phyloP scores from a whole-genome alignment of 2,113 vertebrate genomes.

The Psilopsiagon aymara region DNA sequence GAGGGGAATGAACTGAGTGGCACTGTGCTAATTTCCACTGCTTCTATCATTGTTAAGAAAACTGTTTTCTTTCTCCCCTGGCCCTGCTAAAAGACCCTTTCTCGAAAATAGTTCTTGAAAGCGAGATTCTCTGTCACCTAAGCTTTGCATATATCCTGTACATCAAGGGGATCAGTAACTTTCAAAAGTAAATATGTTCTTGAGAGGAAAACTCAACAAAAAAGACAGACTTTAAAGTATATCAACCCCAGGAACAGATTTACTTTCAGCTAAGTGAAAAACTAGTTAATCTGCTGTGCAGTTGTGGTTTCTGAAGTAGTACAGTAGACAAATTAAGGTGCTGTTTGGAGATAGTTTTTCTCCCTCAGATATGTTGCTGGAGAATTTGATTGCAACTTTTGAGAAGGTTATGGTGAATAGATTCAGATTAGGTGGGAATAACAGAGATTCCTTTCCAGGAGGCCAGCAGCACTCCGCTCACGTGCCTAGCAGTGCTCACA shows the following conservation, averaged over 20 bases:
- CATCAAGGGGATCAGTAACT: neutral
- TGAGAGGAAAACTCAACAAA: conserved; percentile 3
- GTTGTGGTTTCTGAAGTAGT: neutral
- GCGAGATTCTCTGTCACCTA: neutral
- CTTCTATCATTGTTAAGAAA: neutral
- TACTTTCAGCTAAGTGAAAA: conserved; percentile 15
- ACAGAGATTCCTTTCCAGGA: neutral
- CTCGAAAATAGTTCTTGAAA: neutral
- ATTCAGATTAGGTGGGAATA: neutral
- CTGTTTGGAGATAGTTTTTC: neutral
- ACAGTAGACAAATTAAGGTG: neutral
- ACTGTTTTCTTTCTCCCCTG: neutral
- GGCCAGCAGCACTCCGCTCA: neutral
- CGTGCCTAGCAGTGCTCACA: neutral
- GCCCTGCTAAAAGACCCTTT: neutral
- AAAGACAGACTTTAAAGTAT: neutral
- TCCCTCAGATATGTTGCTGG: neutral
- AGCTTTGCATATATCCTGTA: neutral
- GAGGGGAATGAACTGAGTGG: neutral
- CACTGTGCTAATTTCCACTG: neutral
- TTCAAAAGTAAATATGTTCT: neutral
- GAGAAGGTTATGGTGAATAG: neutral
- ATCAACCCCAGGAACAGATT: neutral
- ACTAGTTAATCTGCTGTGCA: neutral
- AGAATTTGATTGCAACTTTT: neutral